A percentile compares a stretch with the other conserved stretches of the same genome.
Conservation (phyloP, 2,797 vertebrate genomes). For the Emydoidea blandingii region DNA sequence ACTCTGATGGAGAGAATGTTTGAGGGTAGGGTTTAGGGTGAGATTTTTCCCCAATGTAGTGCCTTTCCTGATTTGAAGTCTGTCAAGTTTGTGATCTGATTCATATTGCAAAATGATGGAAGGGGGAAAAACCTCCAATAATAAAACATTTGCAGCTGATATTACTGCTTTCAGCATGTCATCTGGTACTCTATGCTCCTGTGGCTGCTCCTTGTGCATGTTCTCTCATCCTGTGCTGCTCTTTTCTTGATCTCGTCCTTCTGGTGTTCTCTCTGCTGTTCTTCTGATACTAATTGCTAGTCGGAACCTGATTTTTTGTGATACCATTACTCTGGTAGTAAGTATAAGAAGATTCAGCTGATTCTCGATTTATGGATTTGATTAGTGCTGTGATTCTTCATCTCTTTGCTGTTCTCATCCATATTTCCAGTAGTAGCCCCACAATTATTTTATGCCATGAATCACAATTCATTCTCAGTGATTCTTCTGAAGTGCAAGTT, state of each 20-base stretch:
- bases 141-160: accelerated
- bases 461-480: slow-evolving; percentile 1
- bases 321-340: not conserved
- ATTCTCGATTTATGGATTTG: not conserved
- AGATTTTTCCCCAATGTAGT: not conserved
- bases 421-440: slow-evolving; percentile 60
- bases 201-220: slow-evolving; percentile 1
- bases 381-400: not conserved
- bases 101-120: not conserved
- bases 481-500: slow-evolving; percentile 58
- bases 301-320: not conserved
- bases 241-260: not conserved
- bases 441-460: not conserved
- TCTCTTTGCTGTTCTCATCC: slow-evolving; percentile 14
- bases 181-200: not conserved
- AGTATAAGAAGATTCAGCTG: not conserved
- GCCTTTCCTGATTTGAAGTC: not conserved
- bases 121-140: not conserved
- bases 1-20: not conserved
- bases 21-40: not conserved
- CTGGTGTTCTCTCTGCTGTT: accelerated
- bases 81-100: not conserved
- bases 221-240: not conserved
- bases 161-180: accelerated
- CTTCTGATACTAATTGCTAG: accelerated